Conservation (phyloP, 2,797 vertebrate genomes). For the Lepus townsendii region DNA sequence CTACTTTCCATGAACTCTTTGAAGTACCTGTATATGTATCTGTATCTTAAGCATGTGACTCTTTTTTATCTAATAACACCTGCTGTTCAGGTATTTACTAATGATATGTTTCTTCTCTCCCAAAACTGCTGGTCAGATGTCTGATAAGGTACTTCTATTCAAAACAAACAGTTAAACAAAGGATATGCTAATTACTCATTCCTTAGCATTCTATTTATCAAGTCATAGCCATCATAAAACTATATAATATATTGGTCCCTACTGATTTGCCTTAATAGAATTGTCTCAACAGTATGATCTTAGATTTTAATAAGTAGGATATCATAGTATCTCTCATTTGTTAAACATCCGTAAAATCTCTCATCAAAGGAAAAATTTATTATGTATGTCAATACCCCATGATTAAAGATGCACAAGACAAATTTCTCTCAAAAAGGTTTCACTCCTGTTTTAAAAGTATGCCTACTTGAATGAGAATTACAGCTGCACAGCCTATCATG, state of each 20-base stretch:
- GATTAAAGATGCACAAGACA: background rate
- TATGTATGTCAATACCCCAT: background rate
- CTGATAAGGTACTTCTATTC: background rate
- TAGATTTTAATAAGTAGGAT: constrained; percentile 34
- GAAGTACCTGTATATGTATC: too few relatives aligned
- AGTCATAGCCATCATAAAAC: background rate
- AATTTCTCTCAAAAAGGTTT: background rate
- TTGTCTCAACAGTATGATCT: background rate
- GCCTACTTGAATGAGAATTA: constrained; percentile 8
- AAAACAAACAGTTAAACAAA: background rate
- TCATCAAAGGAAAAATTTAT: background rate
- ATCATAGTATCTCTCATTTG: background rate
- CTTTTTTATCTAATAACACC: background rate
- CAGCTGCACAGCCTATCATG: background rate
- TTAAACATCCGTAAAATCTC: constrained; percentile 16
- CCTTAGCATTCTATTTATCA: background rate
- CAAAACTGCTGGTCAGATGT: background rate
- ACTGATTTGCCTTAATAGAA: constrained; percentile 26
- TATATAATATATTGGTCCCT: background rate
- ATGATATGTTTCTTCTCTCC: background rate
- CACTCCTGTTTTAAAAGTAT: background rate
- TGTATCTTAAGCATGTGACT: background rate
- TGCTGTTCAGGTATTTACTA: constrained; percentile 30
- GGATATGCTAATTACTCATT: background rate
- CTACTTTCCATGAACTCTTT: too few relatives aligned